Conservation (phyloP, 2,888 invertebrate genomes). For the Cabera pusaria region DNA sequence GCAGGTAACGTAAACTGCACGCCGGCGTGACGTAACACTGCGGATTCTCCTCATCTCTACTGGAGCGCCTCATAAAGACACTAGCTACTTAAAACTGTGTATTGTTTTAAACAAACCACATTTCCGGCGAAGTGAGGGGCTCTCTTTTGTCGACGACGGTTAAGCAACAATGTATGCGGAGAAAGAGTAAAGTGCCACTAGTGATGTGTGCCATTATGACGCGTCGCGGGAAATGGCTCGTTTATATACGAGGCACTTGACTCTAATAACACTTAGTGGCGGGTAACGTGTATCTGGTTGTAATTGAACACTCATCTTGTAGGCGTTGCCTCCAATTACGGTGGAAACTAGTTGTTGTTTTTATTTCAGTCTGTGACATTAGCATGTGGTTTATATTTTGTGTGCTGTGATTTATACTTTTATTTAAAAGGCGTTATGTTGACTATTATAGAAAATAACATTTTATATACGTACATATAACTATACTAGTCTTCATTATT, state of each 20-base stretch:
- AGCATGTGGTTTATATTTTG: no score
- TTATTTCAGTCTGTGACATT: no score
- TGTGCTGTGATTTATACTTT: no score
- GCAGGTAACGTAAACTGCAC: slow-evolving; percentile 30
- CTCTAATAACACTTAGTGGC: slow-evolving; percentile 54
- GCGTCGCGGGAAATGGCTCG: slow-evolving; percentile 38
- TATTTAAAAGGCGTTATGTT: no score
- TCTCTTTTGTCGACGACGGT: slow-evolving; percentile 33
- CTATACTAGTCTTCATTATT: no score
- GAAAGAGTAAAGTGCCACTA: slow-evolving; percentile 22
- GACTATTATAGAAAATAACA: no score
- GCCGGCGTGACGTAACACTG: slow-evolving; percentile 28
- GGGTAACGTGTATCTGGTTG: slow-evolving; percentile 45
- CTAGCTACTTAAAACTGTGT: slow-evolving; percentile 43
- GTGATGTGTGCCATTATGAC: slow-evolving; percentile 25
- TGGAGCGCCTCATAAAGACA: slow-evolving; percentile 41
- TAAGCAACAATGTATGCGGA: slow-evolving; percentile 50
- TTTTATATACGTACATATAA: no score
- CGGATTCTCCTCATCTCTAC: slow-evolving; percentile 23
- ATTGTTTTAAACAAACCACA: slow-evolving; percentile 59
- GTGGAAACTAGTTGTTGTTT: no score
- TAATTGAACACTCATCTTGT: slow-evolving; percentile 38
- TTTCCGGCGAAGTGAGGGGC: slow-evolving; percentile 47
- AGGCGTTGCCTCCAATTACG: slow-evolving; percentile 6
- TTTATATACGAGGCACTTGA: slow-evolving; percentile 50